Conservation (phyloP, 1,140 invertebrate species). For the Cydia strobilella region DNA sequence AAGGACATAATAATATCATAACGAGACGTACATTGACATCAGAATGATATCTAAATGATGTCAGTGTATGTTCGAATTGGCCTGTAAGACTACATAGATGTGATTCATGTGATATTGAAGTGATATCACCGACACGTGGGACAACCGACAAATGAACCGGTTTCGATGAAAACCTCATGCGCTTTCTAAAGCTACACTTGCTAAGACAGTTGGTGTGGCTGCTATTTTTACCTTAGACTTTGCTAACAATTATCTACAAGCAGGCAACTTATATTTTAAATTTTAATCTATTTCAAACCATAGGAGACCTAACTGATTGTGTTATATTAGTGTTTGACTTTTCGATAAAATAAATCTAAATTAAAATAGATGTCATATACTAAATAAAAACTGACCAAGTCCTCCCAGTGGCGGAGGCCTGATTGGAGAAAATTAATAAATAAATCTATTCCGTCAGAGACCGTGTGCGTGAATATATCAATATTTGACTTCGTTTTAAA, state of each 20-base stretch:
- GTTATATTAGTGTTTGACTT: too few species aligned
- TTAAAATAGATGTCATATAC: too few species aligned
- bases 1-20: not conserved
- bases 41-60: too few species aligned
- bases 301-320: too few species aligned
- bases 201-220: conserved; percentile 45
- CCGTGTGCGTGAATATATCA: not conserved
- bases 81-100: not conserved
- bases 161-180: conserved; percentile 57
- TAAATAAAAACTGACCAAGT: too few species aligned
- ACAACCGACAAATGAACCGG: conserved; percentile 45
- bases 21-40: not conserved
- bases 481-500: not conserved
- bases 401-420: too few species aligned
- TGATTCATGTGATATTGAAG: not conserved
- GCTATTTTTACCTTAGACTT: not conserved
- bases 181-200: conserved; percentile 49
- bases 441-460: not conserved
- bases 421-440: not conserved
- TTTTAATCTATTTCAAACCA: too few species aligned
- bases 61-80: too few species aligned
- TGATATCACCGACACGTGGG: not conserved
- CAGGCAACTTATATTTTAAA: not conserved
- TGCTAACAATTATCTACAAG: not conserved
- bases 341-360: too few species aligned